Percentiles rank a stretch among this genome's conserved stretches.
Evolutionary conservation across 2,113 vertebrate species (phyloP).

Genomic region (Argyrosomus japonicus): DNA sequence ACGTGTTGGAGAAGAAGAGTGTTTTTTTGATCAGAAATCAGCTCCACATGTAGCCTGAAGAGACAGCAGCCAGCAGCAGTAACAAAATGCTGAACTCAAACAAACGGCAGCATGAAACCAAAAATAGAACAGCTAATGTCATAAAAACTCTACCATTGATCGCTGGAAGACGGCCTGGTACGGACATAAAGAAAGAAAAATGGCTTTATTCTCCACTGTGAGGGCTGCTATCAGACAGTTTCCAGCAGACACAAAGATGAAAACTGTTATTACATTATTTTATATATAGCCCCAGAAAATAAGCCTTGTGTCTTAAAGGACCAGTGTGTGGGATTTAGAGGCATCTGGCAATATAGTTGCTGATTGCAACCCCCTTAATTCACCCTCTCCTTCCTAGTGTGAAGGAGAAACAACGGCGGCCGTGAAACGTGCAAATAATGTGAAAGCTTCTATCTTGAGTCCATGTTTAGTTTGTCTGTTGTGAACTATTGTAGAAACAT

Average conservation of each 20-base stretch:
- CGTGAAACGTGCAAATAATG: too few relatives aligned
- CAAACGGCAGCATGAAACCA: constrained; percentile 39
- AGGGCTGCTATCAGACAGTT: constrained; percentile 1
- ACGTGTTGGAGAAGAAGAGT: not conserved
- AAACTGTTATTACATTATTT: not conserved
- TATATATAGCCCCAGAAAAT: not conserved
- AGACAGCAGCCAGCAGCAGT: constrained; percentile 19
- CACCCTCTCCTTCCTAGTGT: too few relatives aligned
- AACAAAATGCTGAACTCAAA: constrained; percentile 25
- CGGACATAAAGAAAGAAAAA: constrained; percentile 29
- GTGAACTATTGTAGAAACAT: too few relatives aligned
- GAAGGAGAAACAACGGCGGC: too few relatives aligned
- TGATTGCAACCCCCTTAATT: too few relatives aligned
- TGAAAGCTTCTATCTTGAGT: too few relatives aligned
- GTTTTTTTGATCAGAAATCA: not conserved
- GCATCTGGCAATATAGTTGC: too few relatives aligned
- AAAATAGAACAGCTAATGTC: constrained; percentile 53
- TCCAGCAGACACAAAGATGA: not conserved
- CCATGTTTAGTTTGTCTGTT: too few relatives aligned
- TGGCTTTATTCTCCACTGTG: not conserved
- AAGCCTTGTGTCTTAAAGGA: too few relatives aligned
- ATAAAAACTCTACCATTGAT: constrained; percentile 14
- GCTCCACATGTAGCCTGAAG: constrained; percentile 10
- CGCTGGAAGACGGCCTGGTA: constrained; percentile 13
- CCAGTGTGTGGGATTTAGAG: too few relatives aligned